Evolutionary conservation across 1,140 invertebrate species (phyloP), one percentile per base, ranked within the genome.

Genomic region (Epicauta chinensis): DNA sequence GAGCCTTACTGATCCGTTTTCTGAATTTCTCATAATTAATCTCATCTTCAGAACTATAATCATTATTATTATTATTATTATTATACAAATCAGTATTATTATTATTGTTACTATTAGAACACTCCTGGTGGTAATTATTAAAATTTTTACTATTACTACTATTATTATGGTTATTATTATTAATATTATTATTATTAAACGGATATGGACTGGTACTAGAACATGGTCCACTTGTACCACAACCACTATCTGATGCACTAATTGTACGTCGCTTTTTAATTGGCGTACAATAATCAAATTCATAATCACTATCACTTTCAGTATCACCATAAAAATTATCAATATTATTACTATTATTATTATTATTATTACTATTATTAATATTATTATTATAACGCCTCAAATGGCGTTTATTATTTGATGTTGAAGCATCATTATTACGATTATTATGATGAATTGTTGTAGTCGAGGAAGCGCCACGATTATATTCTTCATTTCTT

Each of bases 1-100:
- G 64, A 16, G 74, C 73, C 57, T 76, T 75, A 64, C 77, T 77
- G 2, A 76, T 71, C 13, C 75, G 65, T 51, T 76, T 76, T 30
- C 72, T 67, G 44, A 77, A 75, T 50, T 74, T 73, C 32, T 72
- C 60, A 2, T 71, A 69, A 48, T 72, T 70, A 51, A 70, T 71
- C 35, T 76, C 76, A 0, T 75, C 71, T 47, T 75, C 72, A 6
- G 72, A 73, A 9, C 68, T 68, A 13, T 73, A 68, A 39, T 52
- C 11, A 56, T 58, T 23, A 29, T 47, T 49, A 47, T 54, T 54
- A 39, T 52, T 10, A 56, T 58, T 23, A 29, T 47, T 49, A 47
- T 54, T 54, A 30, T 38, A 51, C n/a, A 58, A 51, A 51, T 44
- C 39, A 49, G 50, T 45, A 47, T 54, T 42, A 32, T 40, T 41